phyloP scores from a whole-genome alignment of 2,888 invertebrate species.

The Philereme vetulata region DNA sequence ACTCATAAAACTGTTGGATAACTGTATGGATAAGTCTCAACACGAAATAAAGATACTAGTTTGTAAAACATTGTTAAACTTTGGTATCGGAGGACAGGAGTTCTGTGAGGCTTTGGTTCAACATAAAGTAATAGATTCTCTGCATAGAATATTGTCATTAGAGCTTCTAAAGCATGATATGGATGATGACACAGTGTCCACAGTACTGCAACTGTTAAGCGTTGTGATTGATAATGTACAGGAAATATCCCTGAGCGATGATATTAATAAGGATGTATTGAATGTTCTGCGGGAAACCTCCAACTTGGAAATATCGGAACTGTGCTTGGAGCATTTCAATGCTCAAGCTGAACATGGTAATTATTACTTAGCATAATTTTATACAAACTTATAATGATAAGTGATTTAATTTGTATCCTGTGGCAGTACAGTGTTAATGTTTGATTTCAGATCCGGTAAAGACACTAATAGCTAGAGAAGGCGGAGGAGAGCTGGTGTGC shows the following conservation, averaged over 20 bases:
- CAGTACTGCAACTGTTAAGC: conserved; percentile 84
- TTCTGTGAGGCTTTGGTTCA: conserved; percentile 85
- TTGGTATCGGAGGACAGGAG: conserved; percentile 88
- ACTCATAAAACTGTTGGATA: conserved; percentile 68
- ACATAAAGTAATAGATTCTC: conserved; percentile 77
- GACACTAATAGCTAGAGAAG: conserved; percentile 88
- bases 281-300: conserved; percentile 86
- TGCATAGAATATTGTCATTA: conserved; percentile 77
- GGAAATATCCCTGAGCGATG: conserved; percentile 80
- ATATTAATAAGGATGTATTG: conserved; percentile 84
- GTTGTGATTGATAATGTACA: conserved; percentile 85
- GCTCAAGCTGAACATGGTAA: conserved; percentile 90
- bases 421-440: background rate
- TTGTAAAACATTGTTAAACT: conserved; percentile 91
- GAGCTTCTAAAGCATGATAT: conserved; percentile 77
- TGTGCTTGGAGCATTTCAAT: conserved; percentile 90
- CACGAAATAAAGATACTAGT: conserved; percentile 85
- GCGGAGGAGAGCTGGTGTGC: conserved; percentile 90
- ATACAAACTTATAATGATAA: background rate
- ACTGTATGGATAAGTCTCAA: conserved; percentile 56
- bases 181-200: conserved; percentile 82
- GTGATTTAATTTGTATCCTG: background rate
- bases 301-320: conserved; percentile 88
- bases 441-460: conserved; percentile 88
- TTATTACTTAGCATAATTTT: background rate